A percentile compares a stretch with the other conserved stretches of the same genome.
Evolutionary conservation across 2,888 invertebrate species (phyloP).

Genomic region (Lamproptera curius): DNA sequence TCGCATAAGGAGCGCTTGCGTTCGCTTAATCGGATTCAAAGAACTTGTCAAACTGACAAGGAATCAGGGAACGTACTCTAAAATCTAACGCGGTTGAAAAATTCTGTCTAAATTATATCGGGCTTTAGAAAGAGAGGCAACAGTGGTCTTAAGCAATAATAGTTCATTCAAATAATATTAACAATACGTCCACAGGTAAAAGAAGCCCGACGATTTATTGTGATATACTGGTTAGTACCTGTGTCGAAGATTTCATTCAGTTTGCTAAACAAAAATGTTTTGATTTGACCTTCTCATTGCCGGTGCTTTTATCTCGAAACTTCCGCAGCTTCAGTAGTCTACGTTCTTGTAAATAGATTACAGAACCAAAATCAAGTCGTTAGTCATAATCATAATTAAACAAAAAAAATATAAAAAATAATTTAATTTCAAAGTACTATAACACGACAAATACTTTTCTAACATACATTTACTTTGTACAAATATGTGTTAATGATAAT

Average conservation of each 20-base stretch:
- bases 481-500: too few species aligned
- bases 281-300: neutral
- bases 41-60: too few species aligned
- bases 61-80: too few species aligned
- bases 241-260: neutral
- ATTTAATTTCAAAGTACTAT: too few species aligned
- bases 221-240: neutral
- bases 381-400: too few species aligned
- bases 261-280: neutral
- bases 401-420: too few species aligned
- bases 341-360: neutral
- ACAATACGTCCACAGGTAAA: slow-evolving; percentile 1
- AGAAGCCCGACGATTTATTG: neutral
- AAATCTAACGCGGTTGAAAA: too few species aligned
- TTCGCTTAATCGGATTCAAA: too few species aligned
- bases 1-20: too few species aligned
- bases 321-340: neutral
- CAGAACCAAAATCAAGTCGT: neutral
- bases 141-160: neutral
- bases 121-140: neutral
- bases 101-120: neutral
- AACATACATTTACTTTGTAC: too few species aligned
- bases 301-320: slow-evolving; percentile 1
- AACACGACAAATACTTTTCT: too few species aligned
- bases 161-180: neutral